These are phyloP conservation scores for Rhinoderma darwinii DNA, from an alignment of 2,113 vertebrate species.

Conservation along the genomic window DNA sequence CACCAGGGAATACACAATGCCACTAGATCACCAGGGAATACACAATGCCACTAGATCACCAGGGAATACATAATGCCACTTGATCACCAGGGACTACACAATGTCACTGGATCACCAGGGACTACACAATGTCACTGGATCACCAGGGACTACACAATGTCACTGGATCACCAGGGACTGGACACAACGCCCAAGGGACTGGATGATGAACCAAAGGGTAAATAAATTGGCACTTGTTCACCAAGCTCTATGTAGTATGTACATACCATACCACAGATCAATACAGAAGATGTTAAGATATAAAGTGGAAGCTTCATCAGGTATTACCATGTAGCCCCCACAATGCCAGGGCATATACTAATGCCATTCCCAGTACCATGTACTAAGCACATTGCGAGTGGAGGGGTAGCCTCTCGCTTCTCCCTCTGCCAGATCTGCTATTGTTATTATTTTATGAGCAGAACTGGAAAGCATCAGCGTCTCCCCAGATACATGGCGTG, in stretches of 20 bases:
- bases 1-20: too few species aligned
- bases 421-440: constrained; percentile 66
- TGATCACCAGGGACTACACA: too few species aligned
- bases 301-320: background rate
- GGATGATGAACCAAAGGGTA: too few species aligned
- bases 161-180: background rate
- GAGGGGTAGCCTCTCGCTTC: constrained; percentile 25
- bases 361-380: background rate
- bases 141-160: background rate
- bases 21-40: too few species aligned
- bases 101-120: too few species aligned
- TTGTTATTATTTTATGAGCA: constrained; percentile 75
- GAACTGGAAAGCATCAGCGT: constrained; percentile 80
- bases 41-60: too few species aligned
- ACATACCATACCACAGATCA: background rate
- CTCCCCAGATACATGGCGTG: constrained; percentile 67
- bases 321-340: background rate
- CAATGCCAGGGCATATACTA: background rate
- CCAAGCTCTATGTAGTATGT: background rate
- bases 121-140: background rate
- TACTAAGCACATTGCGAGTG: background rate
- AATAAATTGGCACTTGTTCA: too few species aligned
- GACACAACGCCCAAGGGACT: background rate
- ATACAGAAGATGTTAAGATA: background rate
- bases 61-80: too few species aligned